Base-by-base conservation (phyloP, 2,113 vertebrate species). In the Oenanthe melanoleuca region DNA sequence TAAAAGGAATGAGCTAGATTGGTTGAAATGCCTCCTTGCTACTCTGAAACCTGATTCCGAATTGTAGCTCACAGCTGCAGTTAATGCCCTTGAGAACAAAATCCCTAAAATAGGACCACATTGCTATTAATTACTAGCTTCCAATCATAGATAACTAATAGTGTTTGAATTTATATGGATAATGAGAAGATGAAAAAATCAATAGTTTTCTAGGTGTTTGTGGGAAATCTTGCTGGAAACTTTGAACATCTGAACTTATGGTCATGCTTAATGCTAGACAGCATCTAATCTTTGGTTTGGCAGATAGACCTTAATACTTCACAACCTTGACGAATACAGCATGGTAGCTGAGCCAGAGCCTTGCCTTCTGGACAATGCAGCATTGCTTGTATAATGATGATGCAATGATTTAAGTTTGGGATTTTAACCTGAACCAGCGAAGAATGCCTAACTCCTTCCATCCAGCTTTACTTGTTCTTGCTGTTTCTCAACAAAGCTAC, bases 401-500 rank as follows among this genome's bases (percentile, higher is more conserved):
- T 67, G 49, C 37, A 64, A 31, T 75, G 57, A 64, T 31, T 42
- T 73, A 42, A 38, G 10, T 55, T 78, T 55, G 52, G 60, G 73
- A 87, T 28, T 91, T 89, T 71, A 71, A 81, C 60, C 77, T 84
- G 56, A 91, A 63, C 40, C 31, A 67, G 47, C 64, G 71, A 69
- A 70, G 67, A 86, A 78, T 79, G 80, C 74, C 63, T 25, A 60
- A 74, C n/a, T 74, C 73, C 5, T 94, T 74, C 47, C 53, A 49
- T 78, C 83, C 45, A 78, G 52, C 83, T 80, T 80, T 80, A 87
- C 56, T 91, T 38, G 92, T 94, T 88, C 83, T 44, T 79, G 29
- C 75, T 74, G 56, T 86, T 95, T 89, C 88, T 84, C 91, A 84
- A 44, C 65, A 87, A 95, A 89, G 77, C 44, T 88, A 20, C 29